Conservation (phyloP, 2,797 vertebrate species). For the Catostomus latipinnis region DNA sequence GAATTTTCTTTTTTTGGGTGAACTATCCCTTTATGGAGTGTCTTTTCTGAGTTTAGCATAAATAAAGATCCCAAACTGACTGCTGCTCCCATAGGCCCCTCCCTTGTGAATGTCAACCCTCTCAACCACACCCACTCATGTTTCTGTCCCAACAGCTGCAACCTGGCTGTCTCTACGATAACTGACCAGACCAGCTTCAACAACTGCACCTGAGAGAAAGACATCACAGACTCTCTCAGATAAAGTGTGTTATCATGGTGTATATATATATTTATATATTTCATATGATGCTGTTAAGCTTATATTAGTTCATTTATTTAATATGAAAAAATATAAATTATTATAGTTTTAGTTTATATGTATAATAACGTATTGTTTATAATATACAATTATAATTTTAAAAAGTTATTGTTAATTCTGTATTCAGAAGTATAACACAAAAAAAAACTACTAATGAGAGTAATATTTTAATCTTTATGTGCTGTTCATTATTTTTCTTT, state of each 20-base stretch:
- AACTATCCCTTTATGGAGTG: too few relatives aligned
- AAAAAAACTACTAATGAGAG: not conserved
- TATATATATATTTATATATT: not conserved
- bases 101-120: constrained; percentile 45
- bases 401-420: not conserved
- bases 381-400: not conserved
- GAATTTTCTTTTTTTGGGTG: too few relatives aligned
- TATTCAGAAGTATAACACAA: not conserved
- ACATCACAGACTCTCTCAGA: constrained; percentile 39
- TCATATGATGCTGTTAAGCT: not conserved
- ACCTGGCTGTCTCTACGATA: constrained; percentile 76
- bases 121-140: constrained; percentile 69
- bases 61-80: constrained; percentile 29
- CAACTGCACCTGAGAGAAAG: constrained; percentile 53
- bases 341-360: too few relatives aligned
- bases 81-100: constrained; percentile 31
- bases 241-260: constrained; percentile 7
- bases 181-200: constrained; percentile 59
- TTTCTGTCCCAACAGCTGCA: constrained; percentile 75
- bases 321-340: too few relatives aligned
- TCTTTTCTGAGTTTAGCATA: not conserved
- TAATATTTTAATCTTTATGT: not conserved
- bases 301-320: not conserved
- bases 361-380: too few relatives aligned
- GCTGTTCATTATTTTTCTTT: too few relatives aligned